Conservation (phyloP, 2,113 vertebrate species). For the Helogale parvula region DNA sequence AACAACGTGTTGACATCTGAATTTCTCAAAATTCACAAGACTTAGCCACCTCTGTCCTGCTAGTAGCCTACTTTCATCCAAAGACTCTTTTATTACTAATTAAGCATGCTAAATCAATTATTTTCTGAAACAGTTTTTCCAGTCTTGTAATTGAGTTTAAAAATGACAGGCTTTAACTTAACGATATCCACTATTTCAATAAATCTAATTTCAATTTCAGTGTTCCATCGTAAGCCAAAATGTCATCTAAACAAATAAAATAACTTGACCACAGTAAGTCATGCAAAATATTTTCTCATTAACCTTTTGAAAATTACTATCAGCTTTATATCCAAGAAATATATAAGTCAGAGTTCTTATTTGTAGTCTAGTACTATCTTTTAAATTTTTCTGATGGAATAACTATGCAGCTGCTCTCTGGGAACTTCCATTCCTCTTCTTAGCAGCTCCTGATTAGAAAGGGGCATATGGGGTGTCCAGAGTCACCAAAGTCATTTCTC, state of each 20-base stretch:
- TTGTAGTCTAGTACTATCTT: not conserved
- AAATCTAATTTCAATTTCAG: slow-evolving; percentile 64
- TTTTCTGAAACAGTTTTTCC: slow-evolving; percentile 60
- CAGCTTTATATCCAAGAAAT: not conserved
- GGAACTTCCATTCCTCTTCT: not conserved
- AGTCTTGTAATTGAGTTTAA: slow-evolving; percentile 62
- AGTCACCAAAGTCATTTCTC: not conserved
- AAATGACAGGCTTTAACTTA: slow-evolving; percentile 57
- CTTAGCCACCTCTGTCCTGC: not conserved
- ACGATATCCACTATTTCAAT: not conserved
- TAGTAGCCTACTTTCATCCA: not conserved
- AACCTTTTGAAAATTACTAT: slow-evolving; percentile 45
- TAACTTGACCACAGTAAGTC: not conserved
- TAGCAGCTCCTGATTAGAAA: not conserved
- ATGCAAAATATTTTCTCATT: slow-evolving; percentile 50
- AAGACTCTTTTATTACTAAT: slow-evolving; percentile 28
- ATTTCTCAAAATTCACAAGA: slow-evolving; percentile 48
- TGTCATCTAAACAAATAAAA: slow-evolving; percentile 65
- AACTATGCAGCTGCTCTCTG: not conserved
- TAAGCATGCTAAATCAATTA: slow-evolving; percentile 20
- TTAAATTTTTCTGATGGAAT: not conserved
- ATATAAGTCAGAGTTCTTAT: not conserved
- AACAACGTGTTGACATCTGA: not conserved
- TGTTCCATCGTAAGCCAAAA: slow-evolving; percentile 24
- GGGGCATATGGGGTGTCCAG: not conserved